Conservation (phyloP, 2,113 vertebrate species). For the Melanocharis versteri region DNA sequence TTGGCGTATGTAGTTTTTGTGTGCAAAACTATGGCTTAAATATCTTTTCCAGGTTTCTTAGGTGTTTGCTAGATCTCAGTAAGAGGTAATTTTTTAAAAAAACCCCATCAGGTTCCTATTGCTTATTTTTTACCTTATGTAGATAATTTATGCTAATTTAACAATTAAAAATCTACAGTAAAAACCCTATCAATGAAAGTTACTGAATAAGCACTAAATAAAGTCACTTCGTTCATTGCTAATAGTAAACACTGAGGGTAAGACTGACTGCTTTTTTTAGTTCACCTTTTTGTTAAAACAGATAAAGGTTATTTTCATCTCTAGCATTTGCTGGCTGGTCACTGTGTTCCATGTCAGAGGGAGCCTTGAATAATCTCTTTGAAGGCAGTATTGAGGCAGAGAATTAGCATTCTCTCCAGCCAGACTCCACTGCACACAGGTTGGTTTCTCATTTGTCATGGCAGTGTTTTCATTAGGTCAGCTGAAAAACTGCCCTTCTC, state of each 20-base stretch:
- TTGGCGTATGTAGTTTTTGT: background rate
- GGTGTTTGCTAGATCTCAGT: background rate
- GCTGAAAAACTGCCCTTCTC: constrained; percentile 44
- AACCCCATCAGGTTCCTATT: background rate
- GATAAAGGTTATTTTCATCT: constrained; percentile 74
- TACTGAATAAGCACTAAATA: background rate
- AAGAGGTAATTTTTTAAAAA: background rate
- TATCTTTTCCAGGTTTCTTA: background rate
- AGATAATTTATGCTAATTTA: background rate
- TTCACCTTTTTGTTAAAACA: constrained; percentile 61
- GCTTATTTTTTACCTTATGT: background rate
- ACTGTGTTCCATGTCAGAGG: constrained; percentile 69
- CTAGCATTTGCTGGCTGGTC: constrained; percentile 67
- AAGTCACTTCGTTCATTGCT: background rate
- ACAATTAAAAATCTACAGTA: background rate
- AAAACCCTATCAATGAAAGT: background rate
- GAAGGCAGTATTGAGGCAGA: constrained; percentile 63
- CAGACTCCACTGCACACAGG: constrained; percentile 52
- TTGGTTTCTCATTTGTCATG: constrained; percentile 57
- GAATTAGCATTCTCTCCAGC: constrained; percentile 70
- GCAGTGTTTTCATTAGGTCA: constrained; percentile 44
- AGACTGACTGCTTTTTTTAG: constrained; percentile 47
- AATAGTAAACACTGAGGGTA: constrained; percentile 55
- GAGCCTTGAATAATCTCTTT: constrained; percentile 71
- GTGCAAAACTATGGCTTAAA: background rate